Evolutionary conservation across 2,888 invertebrate genomes (phyloP), one percentile per base, ranked within the genome.

Genomic region (Drosophila incognita): DNA sequence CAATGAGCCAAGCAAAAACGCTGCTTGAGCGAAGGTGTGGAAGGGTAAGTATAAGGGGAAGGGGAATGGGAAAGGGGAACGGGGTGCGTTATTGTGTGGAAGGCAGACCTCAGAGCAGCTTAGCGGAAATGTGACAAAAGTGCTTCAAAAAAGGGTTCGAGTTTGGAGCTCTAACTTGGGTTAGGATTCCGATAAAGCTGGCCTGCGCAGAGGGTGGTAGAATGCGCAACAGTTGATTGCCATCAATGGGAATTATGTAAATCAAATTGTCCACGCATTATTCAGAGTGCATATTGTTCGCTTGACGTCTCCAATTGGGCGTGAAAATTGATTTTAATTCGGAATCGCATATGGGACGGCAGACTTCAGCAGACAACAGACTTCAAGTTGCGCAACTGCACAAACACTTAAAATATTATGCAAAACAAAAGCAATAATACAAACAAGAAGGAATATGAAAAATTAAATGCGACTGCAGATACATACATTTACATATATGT

Each of bases 221-320:
- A 51, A 60, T 18, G 69, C 72, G 83, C 87, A 84, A 84, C 83
- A 83, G 83, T 79, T 88, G 81, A 88, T 85, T 86, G 87, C 83
- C 81, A 80, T 87, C 74, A 79, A 76, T 83, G 73, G 52, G 73
- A 81, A 86, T 84, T 86, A 84, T 88, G 89, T 81, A 86, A 88
- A 84, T 88, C 79, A 79, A 84, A 83, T 88, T 83, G 89, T 79
- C 76, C 81, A 71, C 75, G 86, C 72, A 81, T 69, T 73, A 70
- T 76, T 64, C 68, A 63, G 71, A 72, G 74, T 76, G 80, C 80
- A 81, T 76, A 79, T 82, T 69, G 71, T 72, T 56, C 24, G 53
- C 38, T 31, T 64, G 70, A 69, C 65, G 65, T 57, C 76, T 71
- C 40, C 73, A 87, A 85, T 83, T 81, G 76, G 69, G 87, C 63